These are phyloP conservation scores for Myrmecobius fasciatus DNA, from an alignment of 2,113 vertebrate genomes.

Conservation along the genomic window DNA sequence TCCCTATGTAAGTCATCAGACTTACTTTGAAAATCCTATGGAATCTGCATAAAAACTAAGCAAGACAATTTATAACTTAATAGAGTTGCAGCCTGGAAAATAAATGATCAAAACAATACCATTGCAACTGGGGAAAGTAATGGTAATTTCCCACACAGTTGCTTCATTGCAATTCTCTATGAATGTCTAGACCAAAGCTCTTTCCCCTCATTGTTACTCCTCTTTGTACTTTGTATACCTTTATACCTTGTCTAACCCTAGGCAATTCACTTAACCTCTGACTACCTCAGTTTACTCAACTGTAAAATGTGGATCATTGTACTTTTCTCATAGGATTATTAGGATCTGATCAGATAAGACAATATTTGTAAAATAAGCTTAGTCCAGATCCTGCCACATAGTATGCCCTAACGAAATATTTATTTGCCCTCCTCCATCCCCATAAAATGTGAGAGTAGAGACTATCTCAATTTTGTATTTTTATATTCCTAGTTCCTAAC, in stretches of 20 bases:
- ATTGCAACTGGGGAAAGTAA: not conserved
- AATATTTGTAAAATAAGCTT: not conserved
- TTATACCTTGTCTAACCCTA: too few species aligned
- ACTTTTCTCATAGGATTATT: not conserved
- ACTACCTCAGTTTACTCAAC: too few species aligned
- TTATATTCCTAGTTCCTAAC: too few species aligned
- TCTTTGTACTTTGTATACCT: not conserved
- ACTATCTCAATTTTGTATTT: too few species aligned
- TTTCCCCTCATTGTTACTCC: not conserved
- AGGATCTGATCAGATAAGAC: too few species aligned
- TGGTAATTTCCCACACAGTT: not conserved
- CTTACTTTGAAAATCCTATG: not conserved
- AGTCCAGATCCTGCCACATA: not conserved
- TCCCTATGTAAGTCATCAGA: too few species aligned
- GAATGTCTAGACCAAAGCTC: not conserved
- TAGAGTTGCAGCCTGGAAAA: not conserved
- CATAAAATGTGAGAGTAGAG: not conserved
- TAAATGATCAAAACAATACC: not conserved
- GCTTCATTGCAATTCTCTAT: not conserved
- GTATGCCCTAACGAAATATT: not conserved
- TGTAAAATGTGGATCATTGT: not conserved
- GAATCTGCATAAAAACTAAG: not conserved
- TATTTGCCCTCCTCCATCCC: not conserved
- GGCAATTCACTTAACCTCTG: too few species aligned
- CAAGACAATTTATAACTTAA: not conserved